These are phyloP conservation scores for Nymphalis polychloros DNA, from an alignment of 2,888 invertebrate species.

Conservation along the genomic window DNA sequence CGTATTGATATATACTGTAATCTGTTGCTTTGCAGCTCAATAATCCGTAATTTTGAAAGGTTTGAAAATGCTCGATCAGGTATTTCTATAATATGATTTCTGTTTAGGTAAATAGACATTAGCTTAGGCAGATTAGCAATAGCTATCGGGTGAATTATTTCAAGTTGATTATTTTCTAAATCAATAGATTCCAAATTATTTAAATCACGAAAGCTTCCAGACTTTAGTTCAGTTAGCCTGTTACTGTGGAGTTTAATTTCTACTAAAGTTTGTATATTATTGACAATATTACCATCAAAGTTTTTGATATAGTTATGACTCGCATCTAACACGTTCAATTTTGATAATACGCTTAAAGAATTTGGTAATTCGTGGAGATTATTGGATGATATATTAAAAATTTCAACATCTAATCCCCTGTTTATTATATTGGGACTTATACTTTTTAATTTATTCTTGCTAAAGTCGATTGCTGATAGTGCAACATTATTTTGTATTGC, in stretches of 20 bases:
- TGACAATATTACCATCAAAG: constrained; percentile 86
- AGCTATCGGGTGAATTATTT: constrained; percentile 87
- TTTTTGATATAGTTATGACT: constrained; percentile 88
- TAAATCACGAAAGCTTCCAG: constrained; percentile 87
- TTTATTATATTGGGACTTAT: constrained; percentile 85
- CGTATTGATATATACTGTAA: constrained; percentile 86
- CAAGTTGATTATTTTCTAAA: constrained; percentile 90
- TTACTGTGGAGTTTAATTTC: constrained; percentile 89
- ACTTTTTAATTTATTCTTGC: constrained; percentile 87
- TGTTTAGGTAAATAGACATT: constrained; percentile 85
- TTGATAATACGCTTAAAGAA: constrained; percentile 85
- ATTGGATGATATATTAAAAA: constrained; percentile 90
- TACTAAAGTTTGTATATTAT: constrained; percentile 85
- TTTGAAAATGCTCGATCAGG: constrained; percentile 89
- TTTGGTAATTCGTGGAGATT: constrained; percentile 86
- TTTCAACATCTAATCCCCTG: constrained; percentile 85
- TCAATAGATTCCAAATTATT: constrained; percentile 87
- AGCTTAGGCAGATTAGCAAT: constrained; percentile 86
- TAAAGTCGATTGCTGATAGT: constrained; percentile 86
- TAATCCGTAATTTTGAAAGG: constrained; percentile 86
- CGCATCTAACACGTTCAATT: constrained; percentile 87
- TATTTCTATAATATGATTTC: constrained; percentile 87
- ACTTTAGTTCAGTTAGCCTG: constrained; percentile 85
- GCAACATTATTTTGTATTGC: constrained; percentile 85
- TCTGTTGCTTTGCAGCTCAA: constrained; percentile 91